These are phyloP conservation scores for Protophormia terraenovae DNA, from an alignment of 2,888 invertebrate species.

Conservation along the genomic window DNA sequence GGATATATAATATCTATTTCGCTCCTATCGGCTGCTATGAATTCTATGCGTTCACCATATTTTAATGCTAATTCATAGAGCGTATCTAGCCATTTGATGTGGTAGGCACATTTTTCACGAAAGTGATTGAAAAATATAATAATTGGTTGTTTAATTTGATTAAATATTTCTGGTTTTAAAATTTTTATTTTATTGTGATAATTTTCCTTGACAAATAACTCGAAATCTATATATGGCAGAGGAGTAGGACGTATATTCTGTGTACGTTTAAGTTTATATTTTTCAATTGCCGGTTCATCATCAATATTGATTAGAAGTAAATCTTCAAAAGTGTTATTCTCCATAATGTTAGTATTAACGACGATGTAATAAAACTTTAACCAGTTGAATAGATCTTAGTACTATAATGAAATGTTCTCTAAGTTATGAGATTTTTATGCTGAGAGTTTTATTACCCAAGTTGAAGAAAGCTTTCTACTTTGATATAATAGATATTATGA, in stretches of 20 bases:
- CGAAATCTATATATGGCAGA: not conserved
- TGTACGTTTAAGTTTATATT: not conserved
- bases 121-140: slow-evolving; percentile 50
- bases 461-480: too few species aligned
- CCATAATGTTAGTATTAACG: not conserved
- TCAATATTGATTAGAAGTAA: not conserved
- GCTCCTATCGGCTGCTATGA: slow-evolving; percentile 37
- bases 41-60: slow-evolving; percentile 38
- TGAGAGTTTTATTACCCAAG: too few species aligned
- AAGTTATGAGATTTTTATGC: too few species aligned
- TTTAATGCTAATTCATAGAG: slow-evolving; percentile 30
- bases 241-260: not conserved
- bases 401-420: too few species aligned
- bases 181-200: slow-evolving; percentile 12
- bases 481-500: too few species aligned
- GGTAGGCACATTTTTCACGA: slow-evolving; percentile 39
- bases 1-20: slow-evolving; percentile 50
- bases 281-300: not conserved
- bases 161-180: slow-evolving; percentile 16
- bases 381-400: too few species aligned
- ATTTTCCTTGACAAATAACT: slow-evolving; percentile 1
- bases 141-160: not conserved
- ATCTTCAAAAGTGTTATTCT: not conserved
- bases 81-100: slow-evolving; percentile 32
- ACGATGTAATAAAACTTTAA: not conserved